Percentiles rank a stretch among this genome's conserved stretches.
Evolutionary conservation across 2,888 invertebrate species (phyloP).

Genomic region (Brachyopa scutellaris): DNA sequence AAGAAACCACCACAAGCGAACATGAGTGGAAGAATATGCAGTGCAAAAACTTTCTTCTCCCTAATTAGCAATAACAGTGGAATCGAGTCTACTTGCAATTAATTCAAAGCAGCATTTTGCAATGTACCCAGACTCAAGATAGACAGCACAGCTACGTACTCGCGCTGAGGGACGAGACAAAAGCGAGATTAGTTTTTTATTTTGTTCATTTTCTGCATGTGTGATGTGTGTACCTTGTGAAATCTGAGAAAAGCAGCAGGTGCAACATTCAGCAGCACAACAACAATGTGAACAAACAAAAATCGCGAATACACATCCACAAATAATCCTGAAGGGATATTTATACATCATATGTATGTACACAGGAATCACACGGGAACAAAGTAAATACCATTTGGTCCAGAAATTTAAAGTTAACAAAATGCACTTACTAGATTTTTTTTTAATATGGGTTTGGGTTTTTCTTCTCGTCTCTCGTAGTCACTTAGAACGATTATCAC

Average conservation of each 20-base stretch:
- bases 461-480: slow-evolving; percentile 10
- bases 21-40: slow-evolving; percentile 29
- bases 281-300: slow-evolving; percentile 54
- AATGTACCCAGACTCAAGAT: slow-evolving; percentile 37
- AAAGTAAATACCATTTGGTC: slow-evolving; percentile 54
- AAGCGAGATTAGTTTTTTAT: slow-evolving; percentile 26
- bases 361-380: slow-evolving; percentile 40
- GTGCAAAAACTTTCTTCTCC: slow-evolving; percentile 68
- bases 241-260: slow-evolving; percentile 70
- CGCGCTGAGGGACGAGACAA: slow-evolving; percentile 30
- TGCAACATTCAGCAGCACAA: slow-evolving; percentile 41
- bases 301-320: slow-evolving; percentile 13
- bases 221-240: slow-evolving; percentile 42
- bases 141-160: slow-evolving; percentile 14
- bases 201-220: slow-evolving; percentile 24
- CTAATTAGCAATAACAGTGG: slow-evolving; percentile 55
- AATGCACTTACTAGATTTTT: slow-evolving; percentile 35
- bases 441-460: not conserved
- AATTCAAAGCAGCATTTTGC: slow-evolving; percentile 52
- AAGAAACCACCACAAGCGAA: slow-evolving; percentile 37
- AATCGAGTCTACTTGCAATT: slow-evolving; percentile 51
- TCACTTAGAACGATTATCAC: slow-evolving; percentile 31
- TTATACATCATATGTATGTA: no score
- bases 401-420: no score
- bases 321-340: slow-evolving; percentile 4